Evolutionary conservation across 2,113 vertebrate species (phyloP).

Genomic region (Trematocara macrostoma): DNA sequence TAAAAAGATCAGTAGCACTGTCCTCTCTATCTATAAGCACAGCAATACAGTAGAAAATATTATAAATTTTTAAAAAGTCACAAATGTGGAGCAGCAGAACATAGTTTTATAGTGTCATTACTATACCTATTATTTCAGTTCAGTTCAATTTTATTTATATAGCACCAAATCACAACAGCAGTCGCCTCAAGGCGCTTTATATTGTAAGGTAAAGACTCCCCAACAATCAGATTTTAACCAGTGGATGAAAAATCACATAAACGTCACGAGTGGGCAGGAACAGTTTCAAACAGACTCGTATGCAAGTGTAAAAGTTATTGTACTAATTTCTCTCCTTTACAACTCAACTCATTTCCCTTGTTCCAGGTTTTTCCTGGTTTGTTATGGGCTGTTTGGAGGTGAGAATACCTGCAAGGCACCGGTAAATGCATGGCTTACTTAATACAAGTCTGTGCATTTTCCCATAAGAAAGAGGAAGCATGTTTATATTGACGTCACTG

Average conservation of each 20-base stretch:
- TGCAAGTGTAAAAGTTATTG: background rate
- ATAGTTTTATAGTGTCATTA: background rate
- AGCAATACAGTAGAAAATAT: background rate
- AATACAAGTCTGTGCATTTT: background rate
- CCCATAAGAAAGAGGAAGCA: background rate
- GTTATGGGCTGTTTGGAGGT: background rate
- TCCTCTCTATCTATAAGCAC: background rate
- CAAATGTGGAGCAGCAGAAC: background rate
- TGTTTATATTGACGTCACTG: background rate
- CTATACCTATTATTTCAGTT: background rate
- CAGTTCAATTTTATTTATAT: no score
- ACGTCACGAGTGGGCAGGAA: background rate
- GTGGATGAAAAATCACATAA: background rate
- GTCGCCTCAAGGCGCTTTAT: accelerated
- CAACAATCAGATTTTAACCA: background rate
- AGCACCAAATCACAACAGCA: background rate
- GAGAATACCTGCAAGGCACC: no score
- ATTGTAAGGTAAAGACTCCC: background rate
- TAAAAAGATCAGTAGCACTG: background rate
- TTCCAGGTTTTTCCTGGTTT: background rate
- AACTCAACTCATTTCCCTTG: background rate
- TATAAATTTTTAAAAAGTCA: background rate
- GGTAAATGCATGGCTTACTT: background rate
- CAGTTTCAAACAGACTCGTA: background rate
- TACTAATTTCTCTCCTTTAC: background rate